phyloP scores from a whole-genome alignment of 2,797 vertebrate species.

The Urocyon cinereoargenteus region DNA sequence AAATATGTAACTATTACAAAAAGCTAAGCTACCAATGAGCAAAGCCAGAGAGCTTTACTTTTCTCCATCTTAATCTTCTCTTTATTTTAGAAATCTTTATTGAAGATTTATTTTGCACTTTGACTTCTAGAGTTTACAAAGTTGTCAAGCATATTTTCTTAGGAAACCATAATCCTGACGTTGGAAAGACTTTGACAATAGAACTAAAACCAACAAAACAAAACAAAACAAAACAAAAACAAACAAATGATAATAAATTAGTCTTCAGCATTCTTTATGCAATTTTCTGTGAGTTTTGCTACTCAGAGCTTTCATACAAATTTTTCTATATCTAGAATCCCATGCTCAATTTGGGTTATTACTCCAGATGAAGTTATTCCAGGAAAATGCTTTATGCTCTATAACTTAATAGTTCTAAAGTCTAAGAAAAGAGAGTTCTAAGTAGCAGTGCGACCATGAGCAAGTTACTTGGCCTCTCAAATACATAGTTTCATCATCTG shows the following conservation, averaged over 20 bases:
- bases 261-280: conserved; percentile 36
- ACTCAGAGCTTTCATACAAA: conserved; percentile 34
- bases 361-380: background rate
- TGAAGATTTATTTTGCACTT: background rate
- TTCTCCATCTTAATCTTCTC: background rate
- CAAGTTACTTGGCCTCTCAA: background rate
- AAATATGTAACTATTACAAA: conserved; percentile 42
- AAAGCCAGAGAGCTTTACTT: background rate
- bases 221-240: background rate
- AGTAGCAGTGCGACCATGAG: background rate
- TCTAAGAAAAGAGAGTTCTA: background rate
- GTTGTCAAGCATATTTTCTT: background rate
- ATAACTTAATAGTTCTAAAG: background rate
- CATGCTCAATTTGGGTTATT: background rate
- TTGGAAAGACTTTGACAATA: conserved; percentile 61
- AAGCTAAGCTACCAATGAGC: background rate
- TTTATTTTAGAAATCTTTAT: conserved; percentile 32
- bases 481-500: background rate
- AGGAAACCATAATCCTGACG: conserved; percentile 32
- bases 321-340: background rate
- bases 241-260: conserved; percentile 47
- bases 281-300: conserved; percentile 57
- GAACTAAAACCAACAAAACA: background rate
- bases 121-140: conserved; percentile 24
- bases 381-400: background rate